Evolutionary conservation across 2,797 vertebrate genomes (phyloP), one percentile per base, ranked within the genome.

Genomic region (Hirundo rustica): DNA sequence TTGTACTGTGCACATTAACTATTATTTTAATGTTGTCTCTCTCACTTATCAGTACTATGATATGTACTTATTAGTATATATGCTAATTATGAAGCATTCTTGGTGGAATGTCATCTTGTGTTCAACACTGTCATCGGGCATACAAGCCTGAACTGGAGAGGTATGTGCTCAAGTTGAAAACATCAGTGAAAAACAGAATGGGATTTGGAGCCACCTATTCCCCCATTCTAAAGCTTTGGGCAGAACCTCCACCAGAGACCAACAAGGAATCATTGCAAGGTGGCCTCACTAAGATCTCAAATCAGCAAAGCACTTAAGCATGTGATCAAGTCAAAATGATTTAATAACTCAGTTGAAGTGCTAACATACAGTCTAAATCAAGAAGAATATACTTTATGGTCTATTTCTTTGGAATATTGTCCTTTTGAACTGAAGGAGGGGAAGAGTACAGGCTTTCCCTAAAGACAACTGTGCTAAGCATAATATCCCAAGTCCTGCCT

Each of bases 21-120:
- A 47, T 54, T 88, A 84, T 80, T 95, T 94, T 81, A 77, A 73
- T 81, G 19, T 45, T 85, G 57, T 61, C 30, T 78, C 40, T 55
- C 58, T 62, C 0, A 0, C 32, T 90, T 94, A 55, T 50, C 70
- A 70, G 40, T 55, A 30, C 5, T 55, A 36, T 36, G n/a, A 17
- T 26, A 58, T 36, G 7, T 36, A 34, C 14, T 34, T 57, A 34
- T 25, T 34, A 34, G 10, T 57, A 16, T 15, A 25, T 58, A 11
- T 58, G 40, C 21, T 94, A 93, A 95, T 94, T 95, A 88, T 27
- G 60, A 90, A 78, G 20, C 25, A 78, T 94, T 90, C 65, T 92
- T 81, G 64, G 30, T 80, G 40, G 54, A 90, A 61, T 90, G 66
- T 40, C 62, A 78, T 66, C 6, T 2, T 57, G 30, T 1, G 4